Evolutionary conservation across 1,140 invertebrate genomes (phyloP), one percentile per base, ranked within the genome.

Genomic region (Conus betulinus): DNA sequence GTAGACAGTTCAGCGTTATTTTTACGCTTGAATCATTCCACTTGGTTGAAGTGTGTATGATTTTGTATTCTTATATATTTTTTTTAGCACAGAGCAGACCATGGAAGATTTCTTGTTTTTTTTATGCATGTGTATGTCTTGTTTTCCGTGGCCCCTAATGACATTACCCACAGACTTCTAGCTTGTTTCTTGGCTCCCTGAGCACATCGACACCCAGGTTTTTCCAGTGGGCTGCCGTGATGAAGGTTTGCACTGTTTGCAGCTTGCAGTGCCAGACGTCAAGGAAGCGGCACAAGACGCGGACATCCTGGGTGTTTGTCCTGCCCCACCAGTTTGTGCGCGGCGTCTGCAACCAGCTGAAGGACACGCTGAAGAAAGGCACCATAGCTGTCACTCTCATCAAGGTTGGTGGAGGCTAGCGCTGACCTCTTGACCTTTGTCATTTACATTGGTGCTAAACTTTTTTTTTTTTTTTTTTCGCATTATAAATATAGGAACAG

Each of bases 301-400:
- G 5, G 99, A 99, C 96, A 97, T 99, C 92, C 96, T 99, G 10
- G n/a, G n/a, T 99, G 87, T 99, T 99, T 95, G 99, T 99, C 23
- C 96, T 99, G 11, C 99, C 99, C 25, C 99, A 99, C 96, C 99
- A 99, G 96, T 99, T 99, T 95, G 98, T 99, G 71, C 96, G 96
- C 67, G 97, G 96, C 85, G 96, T 99, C 93, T 99, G 98, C 95
- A 97, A 97, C 84, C 97, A 97, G 82, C 95, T 99, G 52, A 96
- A 97, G 85, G 98, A 98, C 57, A 98, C 98, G 94, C 97, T 99
- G 60, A 99, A 99, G 94, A 96, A 97, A 23, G 97, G 96, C 85
- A 98, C 98, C 52, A 97, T 99, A n/a, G 99, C 97, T 71, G 96
- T 99, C 76, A 99, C 99, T 0, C 96, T 99, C 20, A 98, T 99